These are phyloP conservation scores for Ectropis grisescens DNA, from an alignment of 1,140 invertebrate genomes.

Conservation along the genomic window DNA sequence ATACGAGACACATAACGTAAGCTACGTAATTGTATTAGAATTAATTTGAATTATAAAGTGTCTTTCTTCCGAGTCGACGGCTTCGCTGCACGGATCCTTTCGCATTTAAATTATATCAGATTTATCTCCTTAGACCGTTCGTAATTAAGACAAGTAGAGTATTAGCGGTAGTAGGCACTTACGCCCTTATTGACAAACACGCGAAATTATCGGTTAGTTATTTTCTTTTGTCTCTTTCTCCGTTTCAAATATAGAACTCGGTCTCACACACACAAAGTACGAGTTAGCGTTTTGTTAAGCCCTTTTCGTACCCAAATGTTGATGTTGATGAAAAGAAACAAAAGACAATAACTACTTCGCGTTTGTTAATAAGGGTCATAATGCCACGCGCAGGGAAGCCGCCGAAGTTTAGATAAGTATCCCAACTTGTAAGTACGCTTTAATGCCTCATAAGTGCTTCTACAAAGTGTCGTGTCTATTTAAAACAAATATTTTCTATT, in stretches of 20 bases:
- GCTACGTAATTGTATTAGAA: conserved; percentile 44
- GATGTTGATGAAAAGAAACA: too few species aligned
- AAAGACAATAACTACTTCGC: too few species aligned
- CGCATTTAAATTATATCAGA: conserved; percentile 40
- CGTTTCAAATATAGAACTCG: too few species aligned
- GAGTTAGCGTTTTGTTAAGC: too few species aligned
- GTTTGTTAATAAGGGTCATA: too few species aligned
- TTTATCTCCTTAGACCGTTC: conserved; percentile 38
- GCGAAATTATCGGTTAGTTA: too few species aligned
- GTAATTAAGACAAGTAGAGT: conserved; percentile 21
- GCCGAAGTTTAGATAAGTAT: conserved; percentile 16
- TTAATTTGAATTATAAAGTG: conserved; percentile 50
- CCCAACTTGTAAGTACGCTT: conserved; percentile 56
- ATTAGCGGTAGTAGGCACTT: conserved; percentile 9
- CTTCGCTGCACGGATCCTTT: conserved; percentile 21
- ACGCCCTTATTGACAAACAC: too few species aligned
- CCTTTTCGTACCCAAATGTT: too few species aligned
- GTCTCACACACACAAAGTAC: too few species aligned
- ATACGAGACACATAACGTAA: conserved; percentile 23
- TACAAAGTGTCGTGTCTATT: conserved; percentile 41
- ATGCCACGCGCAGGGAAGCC: conserved; percentile 22
- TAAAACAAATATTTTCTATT: conserved; percentile 24
- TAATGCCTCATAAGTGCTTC: conserved; percentile 57
- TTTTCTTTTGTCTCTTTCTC: too few species aligned
- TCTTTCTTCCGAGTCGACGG: conserved; percentile 28